Conservation (phyloP, 1,140 invertebrate genomes). For the Battus philenor region DNA sequence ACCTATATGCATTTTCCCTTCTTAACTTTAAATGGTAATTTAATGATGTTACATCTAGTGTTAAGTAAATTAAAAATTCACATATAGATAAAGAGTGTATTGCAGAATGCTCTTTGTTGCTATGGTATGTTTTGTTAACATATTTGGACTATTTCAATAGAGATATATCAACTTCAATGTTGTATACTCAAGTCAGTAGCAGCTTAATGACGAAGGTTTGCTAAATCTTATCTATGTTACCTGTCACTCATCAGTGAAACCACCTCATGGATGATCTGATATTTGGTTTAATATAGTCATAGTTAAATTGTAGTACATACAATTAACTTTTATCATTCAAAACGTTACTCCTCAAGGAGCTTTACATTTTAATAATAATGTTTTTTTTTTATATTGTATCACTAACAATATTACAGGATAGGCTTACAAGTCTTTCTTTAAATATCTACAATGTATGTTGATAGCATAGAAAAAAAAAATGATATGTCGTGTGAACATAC, state of each 20-base stretch:
- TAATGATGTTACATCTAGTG: too few relatives aligned
- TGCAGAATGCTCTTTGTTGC: too few relatives aligned
- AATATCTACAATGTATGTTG: constrained; percentile 39
- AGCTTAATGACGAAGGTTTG: too few relatives aligned
- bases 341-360: constrained; percentile 16
- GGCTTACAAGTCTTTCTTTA: constrained; percentile 45
- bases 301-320: constrained; percentile 11
- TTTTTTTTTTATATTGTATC: constrained; percentile 35
- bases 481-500: constrained; percentile 38
- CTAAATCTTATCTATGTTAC: background rate
- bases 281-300: constrained; percentile 16
- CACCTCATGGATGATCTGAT: background rate
- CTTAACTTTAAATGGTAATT: too few relatives aligned
- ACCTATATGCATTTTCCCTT: too few relatives aligned
- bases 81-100: too few relatives aligned
- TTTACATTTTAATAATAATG: constrained; percentile 18
- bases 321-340: constrained; percentile 8
- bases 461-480: constrained; percentile 31
- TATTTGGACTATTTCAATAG: too few relatives aligned
- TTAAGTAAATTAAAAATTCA: too few relatives aligned
- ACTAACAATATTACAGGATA: constrained; percentile 33
- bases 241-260: background rate
- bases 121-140: too few relatives aligned
- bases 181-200: too few relatives aligned
- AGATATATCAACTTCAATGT: too few relatives aligned